A percentile compares a stretch with the other conserved stretches of the same genome.
phyloP scores from a whole-genome alignment of 2,888 invertebrate species.

The Mesorhabditis belari region DNA sequence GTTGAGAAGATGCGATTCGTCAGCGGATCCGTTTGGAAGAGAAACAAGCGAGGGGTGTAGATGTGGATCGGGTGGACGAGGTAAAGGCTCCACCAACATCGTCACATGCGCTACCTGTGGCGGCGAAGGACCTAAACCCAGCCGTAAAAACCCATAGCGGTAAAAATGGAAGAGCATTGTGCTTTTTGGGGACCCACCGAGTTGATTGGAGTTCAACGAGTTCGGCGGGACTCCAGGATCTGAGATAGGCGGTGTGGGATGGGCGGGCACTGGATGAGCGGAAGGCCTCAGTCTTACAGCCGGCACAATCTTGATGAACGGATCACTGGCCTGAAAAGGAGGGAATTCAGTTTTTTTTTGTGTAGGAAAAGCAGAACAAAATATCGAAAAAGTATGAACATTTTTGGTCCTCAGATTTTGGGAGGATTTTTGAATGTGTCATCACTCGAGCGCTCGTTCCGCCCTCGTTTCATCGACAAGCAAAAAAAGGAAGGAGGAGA shows the following conservation, averaged over 20 bases:
- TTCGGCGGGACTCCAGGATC: not conserved
- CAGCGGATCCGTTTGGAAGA: slow-evolving; percentile 1
- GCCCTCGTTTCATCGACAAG: not conserved
- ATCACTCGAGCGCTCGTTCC: too few relatives aligned
- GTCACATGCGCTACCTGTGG: not conserved
- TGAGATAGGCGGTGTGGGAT: not conserved
- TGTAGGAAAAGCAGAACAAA: too few relatives aligned
- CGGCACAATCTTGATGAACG: slow-evolving; percentile 34
- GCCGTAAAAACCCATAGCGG: slow-evolving; percentile 22
- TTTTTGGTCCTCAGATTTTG: not conserved
- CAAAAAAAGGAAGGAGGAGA: not conserved
- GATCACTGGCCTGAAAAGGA: slow-evolving; percentile 30
- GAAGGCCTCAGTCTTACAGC: slow-evolving; percentile 14
- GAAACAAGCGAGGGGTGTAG: not conserved
- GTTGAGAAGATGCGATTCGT: slow-evolving; percentile 1
- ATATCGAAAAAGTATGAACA: too few relatives aligned
- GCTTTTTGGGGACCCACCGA: slow-evolving; percentile 7
- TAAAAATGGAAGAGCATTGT: too few relatives aligned
- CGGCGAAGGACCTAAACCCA: not conserved
- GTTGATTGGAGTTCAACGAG: slow-evolving; percentile 5
- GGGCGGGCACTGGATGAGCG: not conserved
- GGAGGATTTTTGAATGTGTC: too few relatives aligned
- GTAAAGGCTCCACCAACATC: not conserved
- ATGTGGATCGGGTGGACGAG: not conserved
- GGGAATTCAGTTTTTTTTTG: not conserved